phyloP scores from a whole-genome alignment of 30 jellyfish, hydroid and myxozoan genomes.

The Turritopsis dohrnii region DNA sequence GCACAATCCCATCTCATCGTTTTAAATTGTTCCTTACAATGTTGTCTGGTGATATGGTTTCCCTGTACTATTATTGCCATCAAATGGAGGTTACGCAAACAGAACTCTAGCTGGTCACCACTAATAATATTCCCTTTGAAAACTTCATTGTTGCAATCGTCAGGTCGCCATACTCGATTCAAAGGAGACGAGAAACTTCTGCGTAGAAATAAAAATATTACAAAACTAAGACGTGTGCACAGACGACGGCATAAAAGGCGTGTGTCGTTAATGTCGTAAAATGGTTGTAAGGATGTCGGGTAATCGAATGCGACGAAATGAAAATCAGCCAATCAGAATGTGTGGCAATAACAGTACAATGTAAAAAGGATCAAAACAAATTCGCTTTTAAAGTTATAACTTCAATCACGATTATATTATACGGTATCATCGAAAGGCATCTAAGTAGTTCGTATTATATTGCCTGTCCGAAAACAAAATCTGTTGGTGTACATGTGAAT shows the following conservation, averaged over 20 bases:
- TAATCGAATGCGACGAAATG: too few relatives aligned
- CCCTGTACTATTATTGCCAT: background rate
- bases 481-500: too few relatives aligned
- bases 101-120: background rate
- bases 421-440: too few relatives aligned
- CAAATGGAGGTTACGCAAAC: background rate
- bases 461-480: too few relatives aligned
- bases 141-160: background rate
- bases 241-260: too few relatives aligned
- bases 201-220: background rate
- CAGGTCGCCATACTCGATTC: conserved; percentile 5
- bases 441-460: too few relatives aligned
- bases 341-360: too few relatives aligned
- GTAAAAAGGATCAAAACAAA: too few relatives aligned
- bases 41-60: background rate
- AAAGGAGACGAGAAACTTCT: background rate
- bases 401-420: too few relatives aligned
- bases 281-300: background rate
- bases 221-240: background rate
- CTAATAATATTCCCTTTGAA: background rate
- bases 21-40: background rate
- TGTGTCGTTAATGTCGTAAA: too few relatives aligned
- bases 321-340: too few relatives aligned
- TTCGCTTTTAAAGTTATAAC: too few relatives aligned
- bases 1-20: background rate